These are phyloP conservation scores for Epinephelus moara DNA, from an alignment of 2,113 vertebrate genomes.

Conservation along the genomic window DNA sequence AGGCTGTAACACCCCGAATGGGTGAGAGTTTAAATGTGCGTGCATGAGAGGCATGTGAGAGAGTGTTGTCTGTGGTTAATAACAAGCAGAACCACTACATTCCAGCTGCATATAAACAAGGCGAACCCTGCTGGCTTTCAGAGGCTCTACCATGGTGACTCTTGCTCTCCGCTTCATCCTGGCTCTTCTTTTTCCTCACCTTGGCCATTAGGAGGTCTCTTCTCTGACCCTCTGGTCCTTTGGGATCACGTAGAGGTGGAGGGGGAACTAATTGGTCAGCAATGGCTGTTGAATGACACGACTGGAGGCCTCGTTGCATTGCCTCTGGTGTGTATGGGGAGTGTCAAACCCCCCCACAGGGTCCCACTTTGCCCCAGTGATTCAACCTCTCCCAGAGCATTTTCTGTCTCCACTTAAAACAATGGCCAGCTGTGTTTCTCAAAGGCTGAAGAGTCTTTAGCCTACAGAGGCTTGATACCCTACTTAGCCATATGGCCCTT, in stretches of 20 bases:
- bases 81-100: constrained; percentile 68
- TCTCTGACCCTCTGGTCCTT: constrained; percentile 41
- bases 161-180: constrained; percentile 27
- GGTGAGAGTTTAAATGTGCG: constrained; percentile 48
- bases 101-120: constrained; percentile 63
- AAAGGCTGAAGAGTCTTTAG: constrained; percentile 37
- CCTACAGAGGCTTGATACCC: constrained; percentile 47
- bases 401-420: constrained; percentile 63
- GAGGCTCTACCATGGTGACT: constrained; percentile 30
- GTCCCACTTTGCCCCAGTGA: constrained; percentile 62
- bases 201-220: constrained; percentile 34
- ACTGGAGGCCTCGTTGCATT: constrained; percentile 20
- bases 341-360: constrained; percentile 41
- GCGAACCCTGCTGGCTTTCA: constrained; percentile 28
- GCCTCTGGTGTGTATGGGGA: constrained; percentile 26
- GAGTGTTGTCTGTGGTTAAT: constrained; percentile 76
- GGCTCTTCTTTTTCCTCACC: constrained; percentile 27
- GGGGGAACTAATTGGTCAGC: constrained; percentile 58
- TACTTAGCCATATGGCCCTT: constrained; percentile 63
- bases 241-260: constrained; percentile 50
- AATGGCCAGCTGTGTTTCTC: constrained; percentile 76
- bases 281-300: constrained; percentile 40
- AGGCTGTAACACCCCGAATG: constrained; percentile 49
- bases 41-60: constrained; percentile 72
- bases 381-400: constrained; percentile 73